A percentile compares a stretch with the other conserved stretches of the same genome.
Conservation (phyloP, 2,113 vertebrate species). For the Formicarius rufipectus region DNA sequence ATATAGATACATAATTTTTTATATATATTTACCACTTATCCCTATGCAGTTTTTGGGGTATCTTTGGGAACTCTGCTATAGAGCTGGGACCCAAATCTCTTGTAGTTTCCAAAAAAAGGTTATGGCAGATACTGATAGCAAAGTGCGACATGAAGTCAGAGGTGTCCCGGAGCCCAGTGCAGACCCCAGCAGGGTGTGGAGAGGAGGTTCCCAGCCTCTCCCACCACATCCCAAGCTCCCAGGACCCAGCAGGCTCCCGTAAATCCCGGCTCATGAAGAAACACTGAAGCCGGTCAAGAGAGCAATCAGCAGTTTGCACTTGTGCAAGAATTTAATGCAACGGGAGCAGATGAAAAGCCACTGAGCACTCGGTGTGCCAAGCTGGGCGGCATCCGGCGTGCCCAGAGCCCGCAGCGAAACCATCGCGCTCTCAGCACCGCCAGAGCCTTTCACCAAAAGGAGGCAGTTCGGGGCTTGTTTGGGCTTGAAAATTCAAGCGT, state of each 20-base stretch:
- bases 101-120: background rate
- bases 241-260: background rate
- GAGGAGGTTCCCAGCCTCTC: background rate
- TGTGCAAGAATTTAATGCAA: background rate
- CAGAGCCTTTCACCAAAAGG: background rate
- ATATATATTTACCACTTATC: background rate
- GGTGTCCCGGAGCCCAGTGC: fast-evolving
- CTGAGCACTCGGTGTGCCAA: background rate
- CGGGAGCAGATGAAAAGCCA: background rate
- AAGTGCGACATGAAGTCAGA: fast-evolving
- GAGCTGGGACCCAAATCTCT: background rate
- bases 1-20: background rate
- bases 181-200: background rate
- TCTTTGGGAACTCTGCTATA: background rate
- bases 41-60: background rate
- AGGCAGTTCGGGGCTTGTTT: background rate
- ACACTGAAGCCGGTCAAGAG: background rate
- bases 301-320: background rate
- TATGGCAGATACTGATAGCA: background rate
- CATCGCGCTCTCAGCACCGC: fast-evolving
- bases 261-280: background rate
- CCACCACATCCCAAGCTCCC: background rate
- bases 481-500: background rate
- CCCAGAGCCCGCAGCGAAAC: background rate
- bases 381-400: background rate